Evolutionary conservation across 1,140 invertebrate genomes (phyloP).

Genomic region (Lepidurus arcticus): DNA sequence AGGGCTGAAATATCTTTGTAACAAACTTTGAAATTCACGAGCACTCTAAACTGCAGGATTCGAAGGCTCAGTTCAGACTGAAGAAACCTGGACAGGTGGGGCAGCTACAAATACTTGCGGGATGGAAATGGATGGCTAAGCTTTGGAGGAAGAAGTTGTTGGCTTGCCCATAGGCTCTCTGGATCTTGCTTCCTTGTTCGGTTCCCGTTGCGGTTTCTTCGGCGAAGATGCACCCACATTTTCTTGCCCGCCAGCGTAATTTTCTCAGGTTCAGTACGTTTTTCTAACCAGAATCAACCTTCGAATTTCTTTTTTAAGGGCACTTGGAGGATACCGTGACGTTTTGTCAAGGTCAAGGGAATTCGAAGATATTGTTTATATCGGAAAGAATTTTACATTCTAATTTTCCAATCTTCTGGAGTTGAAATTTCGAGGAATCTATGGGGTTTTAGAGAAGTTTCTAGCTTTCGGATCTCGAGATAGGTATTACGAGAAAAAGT

Average conservation of each 20-base stretch:
- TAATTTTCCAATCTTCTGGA: neutral
- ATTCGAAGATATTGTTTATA: neutral
- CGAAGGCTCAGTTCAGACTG: neutral
- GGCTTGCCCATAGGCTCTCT: neutral
- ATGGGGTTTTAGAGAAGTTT: neutral
- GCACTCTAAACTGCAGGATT: neutral
- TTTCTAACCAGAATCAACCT: neutral
- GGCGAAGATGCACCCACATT: neutral
- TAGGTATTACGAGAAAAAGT: neutral
- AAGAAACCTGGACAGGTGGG: neutral
- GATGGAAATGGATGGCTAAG: neutral
- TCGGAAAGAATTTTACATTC: neutral
- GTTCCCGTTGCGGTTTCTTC: neutral
- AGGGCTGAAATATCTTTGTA: neutral
- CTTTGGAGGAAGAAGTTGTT: neutral
- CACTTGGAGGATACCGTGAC: neutral
- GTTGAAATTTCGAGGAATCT: neutral
- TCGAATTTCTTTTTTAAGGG: neutral
- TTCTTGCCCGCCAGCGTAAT: neutral
- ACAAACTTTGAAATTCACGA: neutral
- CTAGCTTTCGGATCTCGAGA: neutral
- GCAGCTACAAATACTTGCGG: conserved; percentile 2
- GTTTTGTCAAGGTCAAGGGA: conserved; percentile 8
- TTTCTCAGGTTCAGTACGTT: neutral
- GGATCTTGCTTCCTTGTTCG: conserved; percentile 1